Base-by-base conservation (phyloP, 2,113 vertebrate genomes). In the Bolborhynchus lineola region DNA sequence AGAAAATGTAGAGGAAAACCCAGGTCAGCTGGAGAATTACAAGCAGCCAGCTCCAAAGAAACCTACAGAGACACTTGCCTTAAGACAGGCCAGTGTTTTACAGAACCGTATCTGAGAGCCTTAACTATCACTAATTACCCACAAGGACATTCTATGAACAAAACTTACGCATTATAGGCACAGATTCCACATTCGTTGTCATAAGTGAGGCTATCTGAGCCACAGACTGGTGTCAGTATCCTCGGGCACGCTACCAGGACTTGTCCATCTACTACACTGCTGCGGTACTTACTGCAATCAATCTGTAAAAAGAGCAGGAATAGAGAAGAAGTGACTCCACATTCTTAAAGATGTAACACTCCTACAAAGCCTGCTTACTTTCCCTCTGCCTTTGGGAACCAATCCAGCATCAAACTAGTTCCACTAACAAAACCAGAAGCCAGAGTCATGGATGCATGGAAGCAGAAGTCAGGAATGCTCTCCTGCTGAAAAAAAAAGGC, bases 151-250 rank as follows among this genome's bases (percentile, higher is more conserved):
- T 59, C 75, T 74, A 25, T 6, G 41, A 21, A 57, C n/a, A 41
- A 24, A 9, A 93, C 96, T 96, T 90, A 97, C 96, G 1, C 62
- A 2, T 97, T 97, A 59, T 96, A 72, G 67, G 91, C 78, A 8
- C 96, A 97, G 68, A 97, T 74, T 18, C 53, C 92, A 39, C 97
- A 97, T 41, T 97, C 95, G 0, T 82, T 96, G 41, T 63, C 14
- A 0, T 97, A 97, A 53, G 96, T 97, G 68, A 59, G 49, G 52
- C 79, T 33, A 3, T 97, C 95, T 82, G 96, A 95, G 62, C 96
- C 96, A 47, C 97, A 97, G 39, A 97, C 67, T 90, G 93, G 95
- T 67, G 64, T 10, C 55, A 90, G 1, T 12, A 81, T 86, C 85
- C 93, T 96, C 31, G 90, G 86, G 64, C 97, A 97, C 0, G 11